Evolutionary conservation across 2,113 vertebrate species (phyloP), one percentile per base, ranked within the genome.

Genomic region (Alosa alosa): DNA sequence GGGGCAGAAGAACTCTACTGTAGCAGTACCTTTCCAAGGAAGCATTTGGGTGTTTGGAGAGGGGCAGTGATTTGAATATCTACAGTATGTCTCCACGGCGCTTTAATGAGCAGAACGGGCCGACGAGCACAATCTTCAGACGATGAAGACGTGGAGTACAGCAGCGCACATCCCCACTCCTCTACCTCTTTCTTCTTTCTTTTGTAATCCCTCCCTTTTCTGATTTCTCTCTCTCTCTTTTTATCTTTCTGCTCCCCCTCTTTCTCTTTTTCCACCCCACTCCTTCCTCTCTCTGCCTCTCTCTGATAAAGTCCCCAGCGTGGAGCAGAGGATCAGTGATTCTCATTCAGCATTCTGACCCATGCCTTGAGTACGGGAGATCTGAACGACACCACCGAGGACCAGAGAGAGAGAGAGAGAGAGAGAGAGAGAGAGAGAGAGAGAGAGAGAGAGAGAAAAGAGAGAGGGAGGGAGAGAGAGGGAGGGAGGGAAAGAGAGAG

Each of bases 361-460:
- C 68, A 41, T 81, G 88, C 78, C 89, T 94, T 93, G 90, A 93
- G 91, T 91, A 84, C 88, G 83, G 57, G 81, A 86, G 88, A 91
- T 92, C 90, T 90, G 86, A 88, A 90, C 60, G 84, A 85, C 86
- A 86, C 22, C 52, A 17, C 17, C 10, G 2, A 55, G 52, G 52
- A 55, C 4, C 13, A 55, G 22, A 1, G 22, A 64, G 20, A 64
- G 57, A n/a, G 20, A 64, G 57, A n/a, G 57, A n/a, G 57, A 25
- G 57, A 2, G 6, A 20, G 22, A 1, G 18, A 57, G 8, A 0
- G 20, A n/a, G 3, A n/a, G 20, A 7, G 50, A 15, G 15, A 17
- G 1, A 11, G 13, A 15, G 10, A 1, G 2, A 1, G 50, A 52
- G 11, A 60, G 55, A 20, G n/a, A n/a, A 52, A 1, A 60, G 55